Conservation (phyloP, 2,797 vertebrate genomes). For the Lemur catta region DNA sequence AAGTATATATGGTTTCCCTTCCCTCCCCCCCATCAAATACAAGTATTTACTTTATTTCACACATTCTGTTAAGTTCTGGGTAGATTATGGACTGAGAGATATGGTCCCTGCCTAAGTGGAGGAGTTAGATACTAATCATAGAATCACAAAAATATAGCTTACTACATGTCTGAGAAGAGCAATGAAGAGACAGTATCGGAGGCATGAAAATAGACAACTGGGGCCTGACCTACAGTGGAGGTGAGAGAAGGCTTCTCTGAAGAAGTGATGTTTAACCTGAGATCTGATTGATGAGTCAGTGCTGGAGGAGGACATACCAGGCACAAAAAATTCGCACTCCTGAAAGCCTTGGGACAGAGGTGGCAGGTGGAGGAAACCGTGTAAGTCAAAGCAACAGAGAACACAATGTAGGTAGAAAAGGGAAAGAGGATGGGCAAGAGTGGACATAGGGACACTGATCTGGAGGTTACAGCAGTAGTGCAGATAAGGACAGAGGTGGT, state of each 20-base stretch:
- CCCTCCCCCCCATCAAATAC: background rate
- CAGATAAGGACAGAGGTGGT: background rate
- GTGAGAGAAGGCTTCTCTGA: background rate
- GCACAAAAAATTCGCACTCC: background rate
- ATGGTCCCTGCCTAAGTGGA: background rate
- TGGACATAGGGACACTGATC: background rate
- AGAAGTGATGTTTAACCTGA: background rate
- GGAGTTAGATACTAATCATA: background rate
- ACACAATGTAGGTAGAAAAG: background rate
- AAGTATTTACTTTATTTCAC: slow-evolving; percentile 1
- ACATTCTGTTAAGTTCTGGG: background rate
- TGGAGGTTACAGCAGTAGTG: background rate
- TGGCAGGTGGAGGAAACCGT: background rate
- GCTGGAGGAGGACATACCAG: background rate
- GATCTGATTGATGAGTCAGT: background rate
- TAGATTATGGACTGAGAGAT: background rate
- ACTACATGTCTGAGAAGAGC: background rate
- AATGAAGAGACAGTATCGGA: background rate
- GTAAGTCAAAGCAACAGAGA: background rate
- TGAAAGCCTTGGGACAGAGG: background rate
- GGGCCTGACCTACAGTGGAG: background rate
- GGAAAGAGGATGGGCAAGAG: background rate
- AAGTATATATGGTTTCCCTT: background rate
- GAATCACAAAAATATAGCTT: background rate
- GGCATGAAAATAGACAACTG: background rate